A percentile compares a stretch with the other conserved stretches of the same genome.
phyloP scores from a whole-genome alignment of 2,888 invertebrate genomes.

The Iphiclides podalirius region DNA sequence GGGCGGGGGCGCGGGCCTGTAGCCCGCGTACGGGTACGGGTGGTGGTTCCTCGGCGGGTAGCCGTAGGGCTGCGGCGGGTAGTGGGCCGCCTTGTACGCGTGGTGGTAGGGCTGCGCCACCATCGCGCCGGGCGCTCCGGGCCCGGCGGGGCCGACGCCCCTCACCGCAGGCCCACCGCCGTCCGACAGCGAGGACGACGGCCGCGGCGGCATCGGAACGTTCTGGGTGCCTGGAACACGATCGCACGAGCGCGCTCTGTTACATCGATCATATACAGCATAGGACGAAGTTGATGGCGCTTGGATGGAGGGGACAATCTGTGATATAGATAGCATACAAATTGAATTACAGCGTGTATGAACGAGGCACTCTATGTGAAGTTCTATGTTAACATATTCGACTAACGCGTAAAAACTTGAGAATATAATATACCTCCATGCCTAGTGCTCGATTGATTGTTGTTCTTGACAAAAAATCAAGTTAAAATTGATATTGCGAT shows the following conservation, averaged over 20 bases:
- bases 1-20: slow-evolving; percentile 65
- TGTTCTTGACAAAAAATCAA: no score
- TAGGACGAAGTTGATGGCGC: no score
- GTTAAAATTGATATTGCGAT: no score
- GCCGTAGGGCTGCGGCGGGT: slow-evolving; percentile 71
- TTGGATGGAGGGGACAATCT: no score
- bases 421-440: no score
- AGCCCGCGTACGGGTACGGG: slow-evolving; percentile 66
- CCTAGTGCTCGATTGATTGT: no score
- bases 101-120: slow-evolving; percentile 66
- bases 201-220: slow-evolving; percentile 97
- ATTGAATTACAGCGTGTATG: no score
- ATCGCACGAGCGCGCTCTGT: not conserved
- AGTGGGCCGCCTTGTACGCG: slow-evolving; percentile 68
- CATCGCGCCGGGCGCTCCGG: slow-evolving; percentile 48
- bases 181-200: slow-evolving; percentile 88
- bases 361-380: no score
- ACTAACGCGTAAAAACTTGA: no score
- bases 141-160: slow-evolving; percentile 44
- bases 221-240: slow-evolving; percentile 88
- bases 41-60: slow-evolving; percentile 73
- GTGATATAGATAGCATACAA: no score
- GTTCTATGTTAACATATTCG: no score
- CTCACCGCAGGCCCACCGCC: slow-evolving; percentile 71
- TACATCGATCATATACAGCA: no score